Conservation (phyloP, 1,140 invertebrate species). For the Goniozus legneri region DNA sequence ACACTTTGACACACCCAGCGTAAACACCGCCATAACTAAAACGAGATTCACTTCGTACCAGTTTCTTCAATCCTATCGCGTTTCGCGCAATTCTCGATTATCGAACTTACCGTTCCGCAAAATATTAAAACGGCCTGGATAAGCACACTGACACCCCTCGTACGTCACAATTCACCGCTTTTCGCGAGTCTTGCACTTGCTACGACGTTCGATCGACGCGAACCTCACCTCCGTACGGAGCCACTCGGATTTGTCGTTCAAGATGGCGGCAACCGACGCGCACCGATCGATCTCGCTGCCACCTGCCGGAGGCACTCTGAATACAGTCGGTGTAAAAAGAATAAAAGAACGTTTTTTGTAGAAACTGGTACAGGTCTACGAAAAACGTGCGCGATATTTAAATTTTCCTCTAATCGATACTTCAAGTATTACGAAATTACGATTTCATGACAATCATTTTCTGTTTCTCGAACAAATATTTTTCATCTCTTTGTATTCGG, state of each 20-base stretch:
- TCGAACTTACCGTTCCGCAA: neutral
- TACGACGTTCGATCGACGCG: slow-evolving; percentile 5
- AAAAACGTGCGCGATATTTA: no score
- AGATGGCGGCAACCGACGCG: slow-evolving; percentile 34
- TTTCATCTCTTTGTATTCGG: no score
- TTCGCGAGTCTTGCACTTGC: slow-evolving; percentile 6
- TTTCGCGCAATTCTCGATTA: neutral
- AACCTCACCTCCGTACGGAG: slow-evolving; percentile 17
- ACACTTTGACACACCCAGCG: slow-evolving; percentile 39
- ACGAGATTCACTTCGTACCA: neutral
- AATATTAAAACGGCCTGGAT: neutral
- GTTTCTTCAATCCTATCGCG: slow-evolving; percentile 4
- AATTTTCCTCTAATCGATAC: no score
- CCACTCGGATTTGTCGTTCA: slow-evolving; percentile 23
- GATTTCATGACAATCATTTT: no score
- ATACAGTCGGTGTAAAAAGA: no score
- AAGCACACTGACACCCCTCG: slow-evolving; percentile 20
- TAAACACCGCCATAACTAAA: slow-evolving; percentile 29
- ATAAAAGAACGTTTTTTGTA: no score
- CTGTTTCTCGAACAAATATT: no score
- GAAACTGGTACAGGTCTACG: no score
- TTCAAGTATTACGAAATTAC: no score
- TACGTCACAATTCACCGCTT: slow-evolving; percentile 17
- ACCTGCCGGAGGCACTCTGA: slow-evolving; percentile 4
- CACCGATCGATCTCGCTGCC: slow-evolving; percentile 19